These are phyloP conservation scores for Scaptomyza graminum DNA, from an alignment of 1,140 invertebrate species.

Conservation along the genomic window DNA sequence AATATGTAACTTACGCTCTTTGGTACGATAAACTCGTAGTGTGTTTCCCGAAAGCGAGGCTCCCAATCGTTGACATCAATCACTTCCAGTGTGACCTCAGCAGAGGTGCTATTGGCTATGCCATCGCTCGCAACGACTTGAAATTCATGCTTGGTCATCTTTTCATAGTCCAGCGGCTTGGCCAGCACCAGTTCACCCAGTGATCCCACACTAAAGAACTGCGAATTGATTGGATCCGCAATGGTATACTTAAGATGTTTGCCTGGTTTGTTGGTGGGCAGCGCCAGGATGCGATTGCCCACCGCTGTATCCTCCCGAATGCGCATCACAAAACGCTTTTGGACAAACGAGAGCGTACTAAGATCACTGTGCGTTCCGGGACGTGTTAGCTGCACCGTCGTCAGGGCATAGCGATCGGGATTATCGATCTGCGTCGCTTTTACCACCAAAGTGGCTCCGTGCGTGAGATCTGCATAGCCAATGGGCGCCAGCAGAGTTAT, in stretches of 20 bases:
- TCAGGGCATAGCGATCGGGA: slow-evolving; percentile 92
- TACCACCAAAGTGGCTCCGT: slow-evolving; percentile 89
- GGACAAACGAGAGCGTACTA: slow-evolving; percentile 87
- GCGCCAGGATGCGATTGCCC: slow-evolving; percentile 88
- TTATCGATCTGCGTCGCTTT: slow-evolving; percentile 95
- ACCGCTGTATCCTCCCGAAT: slow-evolving; percentile 91
- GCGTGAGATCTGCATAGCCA: slow-evolving; percentile 86
- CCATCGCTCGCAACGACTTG: slow-evolving; percentile 94
- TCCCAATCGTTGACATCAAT: slow-evolving; percentile 97
- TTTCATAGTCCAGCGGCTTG: slow-evolving; percentile 92
- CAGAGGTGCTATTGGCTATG: slow-evolving; percentile 84
- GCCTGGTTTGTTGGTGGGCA: slow-evolving; percentile 87
- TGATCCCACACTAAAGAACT: slow-evolving; percentile 88
- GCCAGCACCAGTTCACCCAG: slow-evolving; percentile 92
- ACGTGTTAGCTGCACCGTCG: slow-evolving; percentile 88
- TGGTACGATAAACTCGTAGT: slow-evolving; percentile 90
- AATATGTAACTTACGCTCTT: slow-evolving; percentile 69
- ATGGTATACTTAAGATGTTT: slow-evolving; percentile 85
- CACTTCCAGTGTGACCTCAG: slow-evolving; percentile 90
- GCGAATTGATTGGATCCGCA: slow-evolving; percentile 73
- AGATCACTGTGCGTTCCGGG: slow-evolving; percentile 83
- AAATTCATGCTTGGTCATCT: slow-evolving; percentile 89
- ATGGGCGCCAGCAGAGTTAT: slow-evolving; percentile 86
- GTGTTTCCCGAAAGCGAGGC: slow-evolving; percentile 93
- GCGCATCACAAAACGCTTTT: slow-evolving; percentile 88